Evolutionary conservation across 2,113 vertebrate species (phyloP), one percentile per base, ranked within the genome.

Genomic region (Aphyosemion australe): DNA sequence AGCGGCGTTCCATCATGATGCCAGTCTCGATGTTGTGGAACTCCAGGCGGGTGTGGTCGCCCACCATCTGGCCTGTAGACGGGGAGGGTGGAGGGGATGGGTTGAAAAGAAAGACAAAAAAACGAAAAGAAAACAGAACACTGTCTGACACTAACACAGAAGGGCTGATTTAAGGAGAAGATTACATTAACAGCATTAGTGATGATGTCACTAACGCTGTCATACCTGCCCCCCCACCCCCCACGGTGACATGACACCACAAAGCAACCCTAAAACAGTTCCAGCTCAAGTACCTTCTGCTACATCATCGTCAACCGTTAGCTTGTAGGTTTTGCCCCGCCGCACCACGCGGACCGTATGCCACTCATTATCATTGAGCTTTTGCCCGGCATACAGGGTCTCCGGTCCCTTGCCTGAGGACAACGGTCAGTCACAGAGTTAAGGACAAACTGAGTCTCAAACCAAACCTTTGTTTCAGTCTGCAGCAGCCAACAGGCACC

Each of bases 351-450:
- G 94, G n/a, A 99, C 96, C 3, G 97, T 98, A 92, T 99, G 97
- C 97, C 97, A 99, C 77, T 97, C 96, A n/a, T 99, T 99, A 94
- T 99, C 97, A 84, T 99, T 99, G 89, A 99, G 97, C 66, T 99
- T 99, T 94, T 98, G 97, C 73, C 97, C 97, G 26, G 97, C 97
- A 84, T 97, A 99, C 87, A 99, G 94, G 64, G 94, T 98, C 92
- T 99, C 97, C 34, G 97, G 97, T 93, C 97, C 97, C 92, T 99
- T 99, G 94, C 97, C 97, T 99, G 93, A 86, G 86, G 84, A 93
- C 76, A 91, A 91, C 76, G 88, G 84, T 91, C 90, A 90, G 87
- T 90, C 82, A 93, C 80, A 92, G 86, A 91, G 89, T 94, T 93
- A 94, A 92, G 90, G 70, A 87, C 89, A 90, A 86, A 72, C 86